Percentiles rank a stretch among this genome's conserved stretches.
Evolutionary conservation across 2,113 vertebrate genomes (phyloP).

Genomic region (Pitta sordida): DNA sequence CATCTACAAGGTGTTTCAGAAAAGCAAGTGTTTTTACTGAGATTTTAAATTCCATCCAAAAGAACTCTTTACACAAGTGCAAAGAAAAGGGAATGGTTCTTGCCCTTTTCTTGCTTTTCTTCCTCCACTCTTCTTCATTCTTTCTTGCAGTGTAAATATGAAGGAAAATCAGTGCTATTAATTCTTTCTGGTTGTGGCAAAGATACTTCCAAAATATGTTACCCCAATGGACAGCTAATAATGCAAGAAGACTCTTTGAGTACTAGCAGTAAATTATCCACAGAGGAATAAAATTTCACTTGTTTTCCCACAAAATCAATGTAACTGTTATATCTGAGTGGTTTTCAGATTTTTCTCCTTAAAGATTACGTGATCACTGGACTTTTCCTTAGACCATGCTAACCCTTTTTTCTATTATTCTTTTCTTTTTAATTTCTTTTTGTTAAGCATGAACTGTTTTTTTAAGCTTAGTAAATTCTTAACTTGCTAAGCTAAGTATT

Average conservation of each 20-base stretch:
- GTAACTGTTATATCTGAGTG: not conserved
- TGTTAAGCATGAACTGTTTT: not conserved
- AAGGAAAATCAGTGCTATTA: not conserved
- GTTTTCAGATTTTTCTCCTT: not conserved
- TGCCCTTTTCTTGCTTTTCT: not conserved
- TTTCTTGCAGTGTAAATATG: not conserved
- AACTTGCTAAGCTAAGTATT: not conserved
- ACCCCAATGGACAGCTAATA: not conserved
- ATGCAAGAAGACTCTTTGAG: not conserved
- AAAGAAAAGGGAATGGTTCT: not conserved
- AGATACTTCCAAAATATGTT: not conserved
- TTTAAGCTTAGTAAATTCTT: not conserved
- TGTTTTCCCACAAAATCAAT: not conserved
- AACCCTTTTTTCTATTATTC: not conserved
- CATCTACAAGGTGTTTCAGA: not conserved
- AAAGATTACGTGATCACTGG: not conserved
- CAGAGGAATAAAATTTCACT: not conserved
- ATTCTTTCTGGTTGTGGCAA: not conserved
- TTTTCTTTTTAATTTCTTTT: not conserved
- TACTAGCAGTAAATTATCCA: not conserved
- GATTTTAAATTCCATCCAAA: not conserved
- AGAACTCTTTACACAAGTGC: not conserved
- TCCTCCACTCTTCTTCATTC: not conserved
- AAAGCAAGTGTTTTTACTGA: not conserved
- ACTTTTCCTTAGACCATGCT: not conserved